These are phyloP conservation scores for Anarsia innoxiella DNA, from an alignment of 2,888 invertebrate genomes.

Conservation along the genomic window DNA sequence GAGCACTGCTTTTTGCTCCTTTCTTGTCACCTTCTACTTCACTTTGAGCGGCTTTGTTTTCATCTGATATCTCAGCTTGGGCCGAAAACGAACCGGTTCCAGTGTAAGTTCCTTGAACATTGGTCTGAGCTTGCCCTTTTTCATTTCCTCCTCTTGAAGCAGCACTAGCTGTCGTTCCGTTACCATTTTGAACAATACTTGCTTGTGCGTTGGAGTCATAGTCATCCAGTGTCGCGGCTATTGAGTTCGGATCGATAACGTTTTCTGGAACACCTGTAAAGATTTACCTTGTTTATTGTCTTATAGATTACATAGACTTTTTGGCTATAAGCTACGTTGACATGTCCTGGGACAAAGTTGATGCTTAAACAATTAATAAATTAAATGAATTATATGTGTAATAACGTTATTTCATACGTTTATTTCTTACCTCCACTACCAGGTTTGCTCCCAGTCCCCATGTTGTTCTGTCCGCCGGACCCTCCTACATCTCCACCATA, in stretches of 20 bases:
- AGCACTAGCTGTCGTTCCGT: conserved; percentile 84
- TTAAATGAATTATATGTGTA: not conserved
- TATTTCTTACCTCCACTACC: conserved; percentile 1
- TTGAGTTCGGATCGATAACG: conserved; percentile 50
- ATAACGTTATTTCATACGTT: too few relatives aligned
- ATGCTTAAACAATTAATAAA: not conserved
- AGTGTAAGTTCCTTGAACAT: conserved; percentile 86
- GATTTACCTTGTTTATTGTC: too few relatives aligned
- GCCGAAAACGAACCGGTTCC: conserved; percentile 88
- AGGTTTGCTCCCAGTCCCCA: not conserved
- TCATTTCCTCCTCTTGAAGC: conserved; percentile 84
- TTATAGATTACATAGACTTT: too few relatives aligned
- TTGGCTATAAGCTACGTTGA: too few relatives aligned
- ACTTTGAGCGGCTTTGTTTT: conserved; percentile 81
- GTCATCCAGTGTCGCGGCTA: conserved; percentile 60
- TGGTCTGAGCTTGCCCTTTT: conserved; percentile 86
- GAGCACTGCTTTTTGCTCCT: conserved; percentile 84
- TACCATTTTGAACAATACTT: conserved; percentile 70
- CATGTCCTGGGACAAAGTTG: too few relatives aligned
- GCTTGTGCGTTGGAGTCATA: conserved; percentile 85
- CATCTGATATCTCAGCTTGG: conserved; percentile 86
- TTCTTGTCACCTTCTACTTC: conserved; percentile 83
- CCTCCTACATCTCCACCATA: not conserved
- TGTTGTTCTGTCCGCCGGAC: not conserved
- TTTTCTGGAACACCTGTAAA: conserved; percentile 58